Evolutionary conservation across 2,888 invertebrate species (phyloP).

Genomic region (Heliconius aoede): DNA sequence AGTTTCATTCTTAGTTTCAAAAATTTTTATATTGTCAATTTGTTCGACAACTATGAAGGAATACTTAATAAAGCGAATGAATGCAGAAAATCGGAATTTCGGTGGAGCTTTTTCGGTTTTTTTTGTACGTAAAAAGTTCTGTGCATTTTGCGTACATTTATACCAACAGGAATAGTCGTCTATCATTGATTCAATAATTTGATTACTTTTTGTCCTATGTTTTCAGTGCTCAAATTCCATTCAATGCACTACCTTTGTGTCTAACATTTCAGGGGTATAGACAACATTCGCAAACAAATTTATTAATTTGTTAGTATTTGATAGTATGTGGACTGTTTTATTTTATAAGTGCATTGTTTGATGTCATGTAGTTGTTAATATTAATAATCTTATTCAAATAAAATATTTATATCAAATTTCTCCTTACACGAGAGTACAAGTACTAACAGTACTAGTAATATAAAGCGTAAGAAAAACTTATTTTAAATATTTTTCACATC

Average conservation of each 20-base stretch:
- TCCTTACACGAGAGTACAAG: too few relatives aligned
- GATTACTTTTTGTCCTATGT: not conserved
- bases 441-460: too few relatives aligned
- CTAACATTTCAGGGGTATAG: not conserved
- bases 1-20: not conserved
- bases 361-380: too few relatives aligned
- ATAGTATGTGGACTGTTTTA: too few relatives aligned
- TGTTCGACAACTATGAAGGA: not conserved
- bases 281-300: not conserved
- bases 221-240: conserved; percentile 6
- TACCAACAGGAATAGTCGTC: not conserved
- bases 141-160: not conserved
- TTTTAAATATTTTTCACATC: too few relatives aligned
- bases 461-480: too few relatives aligned
- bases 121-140: not conserved
- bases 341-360: too few relatives aligned
- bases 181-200: conserved; percentile 1
- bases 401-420: too few relatives aligned
- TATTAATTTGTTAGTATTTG: not conserved
- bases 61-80: not conserved
- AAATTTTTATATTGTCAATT: not conserved
- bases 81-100: not conserved
- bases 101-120: not conserved
- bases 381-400: too few relatives aligned
- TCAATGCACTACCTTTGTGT: not conserved